Conservation (phyloP, 2,888 invertebrate genomes). For the Lypha dubia region DNA sequence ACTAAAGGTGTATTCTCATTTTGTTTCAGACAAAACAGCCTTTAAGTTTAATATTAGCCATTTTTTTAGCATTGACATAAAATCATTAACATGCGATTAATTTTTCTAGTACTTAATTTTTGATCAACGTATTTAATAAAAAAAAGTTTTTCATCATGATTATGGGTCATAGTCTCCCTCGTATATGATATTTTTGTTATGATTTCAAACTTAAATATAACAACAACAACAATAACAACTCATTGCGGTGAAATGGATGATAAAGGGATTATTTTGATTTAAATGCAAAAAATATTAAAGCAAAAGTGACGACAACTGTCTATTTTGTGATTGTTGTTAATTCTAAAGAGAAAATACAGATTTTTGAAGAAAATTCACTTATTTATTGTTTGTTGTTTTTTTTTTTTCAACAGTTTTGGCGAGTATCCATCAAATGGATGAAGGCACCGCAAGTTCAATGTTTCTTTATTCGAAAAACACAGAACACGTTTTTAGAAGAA, state of each 20-base stretch:
- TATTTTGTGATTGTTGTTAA: constrained; percentile 20
- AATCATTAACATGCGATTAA: no score
- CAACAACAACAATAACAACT: constrained; percentile 7
- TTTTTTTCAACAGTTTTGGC: constrained; percentile 35
- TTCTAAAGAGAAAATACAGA: not conserved
- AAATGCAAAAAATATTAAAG: constrained; percentile 19
- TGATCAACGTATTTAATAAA: no score
- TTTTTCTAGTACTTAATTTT: no score
- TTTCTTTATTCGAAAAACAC: constrained; percentile 2
- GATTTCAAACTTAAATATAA: constrained; percentile 12
- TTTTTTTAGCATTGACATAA: no score
- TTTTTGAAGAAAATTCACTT: not conserved
- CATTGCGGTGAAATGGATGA: constrained; percentile 32
- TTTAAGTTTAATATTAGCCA: no score
- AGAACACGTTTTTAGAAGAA: not conserved
- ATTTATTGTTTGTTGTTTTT: not conserved
- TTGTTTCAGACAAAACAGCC: no score
- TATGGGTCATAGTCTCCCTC: not conserved
- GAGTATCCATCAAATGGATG: constrained; percentile 28
- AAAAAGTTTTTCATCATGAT: no score
- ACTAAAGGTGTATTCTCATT: no score
- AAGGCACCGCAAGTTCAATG: constrained; percentile 57
- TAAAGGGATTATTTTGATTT: constrained; percentile 25
- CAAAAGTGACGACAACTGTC: constrained; percentile 59
- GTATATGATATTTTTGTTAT: constrained; percentile 10